Conservation (phyloP, 2,797 vertebrate genomes). For the Pipistrellus kuhlii region DNA sequence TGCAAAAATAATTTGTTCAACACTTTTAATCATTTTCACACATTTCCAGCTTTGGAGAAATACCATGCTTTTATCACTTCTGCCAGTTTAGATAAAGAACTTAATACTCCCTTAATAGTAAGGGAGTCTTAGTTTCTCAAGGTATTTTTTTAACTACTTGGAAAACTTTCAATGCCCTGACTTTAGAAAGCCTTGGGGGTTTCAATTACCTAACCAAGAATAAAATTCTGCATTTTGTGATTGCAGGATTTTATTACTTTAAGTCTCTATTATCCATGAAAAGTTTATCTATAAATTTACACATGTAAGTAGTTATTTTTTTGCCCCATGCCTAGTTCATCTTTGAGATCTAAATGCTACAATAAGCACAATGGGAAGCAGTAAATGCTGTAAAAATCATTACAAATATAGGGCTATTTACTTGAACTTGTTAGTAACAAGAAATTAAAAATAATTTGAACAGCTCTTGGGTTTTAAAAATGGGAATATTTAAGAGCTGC, state of each 20-base stretch:
- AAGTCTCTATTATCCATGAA: slow-evolving; percentile 21
- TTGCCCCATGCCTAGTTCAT: not conserved
- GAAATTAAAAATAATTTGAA: slow-evolving; percentile 19
- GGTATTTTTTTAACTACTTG: slow-evolving; percentile 36
- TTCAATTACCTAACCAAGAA: slow-evolving; percentile 43
- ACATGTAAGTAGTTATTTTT: not conserved
- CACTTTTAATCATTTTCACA: slow-evolving; percentile 62
- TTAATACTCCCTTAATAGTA: not conserved
- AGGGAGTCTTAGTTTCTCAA: slow-evolving; percentile 61
- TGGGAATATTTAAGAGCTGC: not conserved
- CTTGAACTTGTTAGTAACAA: slow-evolving; percentile 19
- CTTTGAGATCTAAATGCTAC: not conserved
- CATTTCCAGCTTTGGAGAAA: slow-evolving; percentile 29
- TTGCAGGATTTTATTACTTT: not conserved
- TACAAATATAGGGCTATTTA: slow-evolving; percentile 21
- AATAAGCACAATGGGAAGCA: not conserved
- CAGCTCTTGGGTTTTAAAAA: not conserved
- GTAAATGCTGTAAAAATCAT: not conserved
- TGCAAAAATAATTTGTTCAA: slow-evolving; percentile 65
- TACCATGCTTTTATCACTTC: not conserved
- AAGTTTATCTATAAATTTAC: not conserved
- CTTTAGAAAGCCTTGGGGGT: slow-evolving; percentile 6
- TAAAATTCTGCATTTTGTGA: slow-evolving; percentile 10
- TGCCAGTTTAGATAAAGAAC: slow-evolving; percentile 3
- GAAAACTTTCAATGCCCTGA: not conserved